Base-by-base conservation (phyloP, 2,797 vertebrate genomes). In the Epinephelus malabaricus region DNA sequence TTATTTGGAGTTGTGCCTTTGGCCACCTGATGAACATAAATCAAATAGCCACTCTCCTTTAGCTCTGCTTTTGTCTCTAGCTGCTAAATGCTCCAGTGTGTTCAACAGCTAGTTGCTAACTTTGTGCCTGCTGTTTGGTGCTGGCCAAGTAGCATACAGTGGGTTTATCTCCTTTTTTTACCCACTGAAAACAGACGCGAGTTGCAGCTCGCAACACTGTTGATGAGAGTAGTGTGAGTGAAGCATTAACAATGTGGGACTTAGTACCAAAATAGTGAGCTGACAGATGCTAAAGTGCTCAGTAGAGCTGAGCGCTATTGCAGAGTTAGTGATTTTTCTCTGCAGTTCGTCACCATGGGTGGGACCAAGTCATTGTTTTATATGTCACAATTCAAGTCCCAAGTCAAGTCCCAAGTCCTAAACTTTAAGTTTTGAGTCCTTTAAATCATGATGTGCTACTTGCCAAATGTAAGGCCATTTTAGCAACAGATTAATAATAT, bases 261-360 rank as follows among this genome's bases (percentile, higher is more conserved):
- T 34, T 34, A 19, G 65, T 47, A 61, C 69, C 56, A 54, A 38
- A 79, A 75, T 50, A 58, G 17, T 8, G 3, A 47, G 45, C 54
- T 15, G 0, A 51, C 64, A 74, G 23, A 21, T 18, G 23, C 43
- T n/a, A 19, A 34, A 34, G 34, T 0, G 2, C 15, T 30, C 10
- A 3, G 3, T 13, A 10, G 49, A 62, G 15, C 7, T 34, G 34
- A 34, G 27, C 27, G 27, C 5, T 30, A 30, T 51, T 2, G 19
- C 21, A 27, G 55, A 71, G 2, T 30, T 30, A 11, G 13, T 21
- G 18, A 19, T 30, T 15, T 59, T 45, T 53, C 34, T 69, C 1
- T 30, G 27, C 27, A 30, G 27, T 30, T 30, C 5, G 27, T 30
- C 27, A 40, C 38, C 38, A 40, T 46, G 30, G 17, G 38, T 40